Evolutionary conservation across 2,113 vertebrate genomes (phyloP).

Genomic region (Engraulis encrasicolus): DNA sequence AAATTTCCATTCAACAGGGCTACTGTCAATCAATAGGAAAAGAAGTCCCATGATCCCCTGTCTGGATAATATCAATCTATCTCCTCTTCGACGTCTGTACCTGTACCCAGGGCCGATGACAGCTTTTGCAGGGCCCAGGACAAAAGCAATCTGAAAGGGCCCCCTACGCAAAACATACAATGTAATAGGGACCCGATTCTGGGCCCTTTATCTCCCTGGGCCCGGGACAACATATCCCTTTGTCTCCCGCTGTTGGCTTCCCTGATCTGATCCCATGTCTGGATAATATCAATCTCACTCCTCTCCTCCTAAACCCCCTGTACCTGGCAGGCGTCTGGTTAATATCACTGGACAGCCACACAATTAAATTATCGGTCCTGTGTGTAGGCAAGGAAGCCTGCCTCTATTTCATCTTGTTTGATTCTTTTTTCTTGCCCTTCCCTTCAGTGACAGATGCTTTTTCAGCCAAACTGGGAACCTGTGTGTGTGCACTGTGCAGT

Average conservation of each 20-base stretch:
- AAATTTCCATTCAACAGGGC: background rate
- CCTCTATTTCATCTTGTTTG: constrained; percentile 1
- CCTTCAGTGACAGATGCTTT: background rate
- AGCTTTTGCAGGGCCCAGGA: no score
- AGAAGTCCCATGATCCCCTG: background rate
- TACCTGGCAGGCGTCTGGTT: background rate
- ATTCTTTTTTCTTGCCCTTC: no score
- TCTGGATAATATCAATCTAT: background rate
- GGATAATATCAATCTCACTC: background rate
- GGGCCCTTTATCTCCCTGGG: no score
- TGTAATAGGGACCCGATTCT: no score
- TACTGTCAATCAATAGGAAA: background rate
- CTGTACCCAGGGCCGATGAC: no score
- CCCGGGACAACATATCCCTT: no score
- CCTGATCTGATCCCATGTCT: background rate
- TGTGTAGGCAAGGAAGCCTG: no score
- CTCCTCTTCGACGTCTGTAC: no score
- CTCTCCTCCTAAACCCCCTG: background rate
- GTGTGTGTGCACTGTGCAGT: no score
- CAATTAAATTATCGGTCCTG: background rate
- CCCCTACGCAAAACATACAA: no score
- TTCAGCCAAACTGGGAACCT: background rate
- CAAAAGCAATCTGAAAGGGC: no score
- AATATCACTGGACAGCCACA: background rate
- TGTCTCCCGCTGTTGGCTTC: no score